Evolutionary conservation across 2,797 vertebrate genomes (phyloP).

Genomic region (Ctenochaetus hawaiiensis): DNA sequence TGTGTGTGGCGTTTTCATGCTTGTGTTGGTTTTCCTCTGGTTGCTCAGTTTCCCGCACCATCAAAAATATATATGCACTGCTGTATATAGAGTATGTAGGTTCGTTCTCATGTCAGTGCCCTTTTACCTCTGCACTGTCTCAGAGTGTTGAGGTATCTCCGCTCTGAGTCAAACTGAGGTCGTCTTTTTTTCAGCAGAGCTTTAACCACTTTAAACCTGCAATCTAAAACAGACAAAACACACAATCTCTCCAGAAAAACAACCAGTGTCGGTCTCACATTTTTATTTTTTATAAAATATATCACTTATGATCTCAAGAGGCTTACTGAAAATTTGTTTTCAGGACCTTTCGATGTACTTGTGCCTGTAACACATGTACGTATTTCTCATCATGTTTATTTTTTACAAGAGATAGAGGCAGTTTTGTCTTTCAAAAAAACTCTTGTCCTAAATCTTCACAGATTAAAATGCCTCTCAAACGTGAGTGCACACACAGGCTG

Average conservation of each 20-base stretch:
- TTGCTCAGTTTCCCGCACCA: no score
- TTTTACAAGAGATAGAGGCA: not conserved
- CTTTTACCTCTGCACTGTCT: not conserved
- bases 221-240: not conserved
- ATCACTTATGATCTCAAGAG: not conserved
- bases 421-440: not conserved
- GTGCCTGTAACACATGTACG: not conserved
- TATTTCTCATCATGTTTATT: not conserved
- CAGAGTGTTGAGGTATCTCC: not conserved
- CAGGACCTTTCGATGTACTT: no score
- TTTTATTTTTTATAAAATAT: no score
- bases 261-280: no score
- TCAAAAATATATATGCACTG: no score
- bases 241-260: not conserved
- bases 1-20: no score
- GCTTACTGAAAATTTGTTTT: not conserved
- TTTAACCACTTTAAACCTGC: not conserved
- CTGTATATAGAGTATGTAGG: no score
- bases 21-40: no score
- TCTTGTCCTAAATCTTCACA: not conserved
- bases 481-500: not conserved
- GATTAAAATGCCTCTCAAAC: not conserved
- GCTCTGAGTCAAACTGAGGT: no score
- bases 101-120: not conserved
- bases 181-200: not conserved